Percentiles rank a stretch among this genome's conserved stretches.
These are phyloP conservation scores for Alethe castanea DNA, from an alignment of 2,113 vertebrate species.

Conservation along the genomic window DNA sequence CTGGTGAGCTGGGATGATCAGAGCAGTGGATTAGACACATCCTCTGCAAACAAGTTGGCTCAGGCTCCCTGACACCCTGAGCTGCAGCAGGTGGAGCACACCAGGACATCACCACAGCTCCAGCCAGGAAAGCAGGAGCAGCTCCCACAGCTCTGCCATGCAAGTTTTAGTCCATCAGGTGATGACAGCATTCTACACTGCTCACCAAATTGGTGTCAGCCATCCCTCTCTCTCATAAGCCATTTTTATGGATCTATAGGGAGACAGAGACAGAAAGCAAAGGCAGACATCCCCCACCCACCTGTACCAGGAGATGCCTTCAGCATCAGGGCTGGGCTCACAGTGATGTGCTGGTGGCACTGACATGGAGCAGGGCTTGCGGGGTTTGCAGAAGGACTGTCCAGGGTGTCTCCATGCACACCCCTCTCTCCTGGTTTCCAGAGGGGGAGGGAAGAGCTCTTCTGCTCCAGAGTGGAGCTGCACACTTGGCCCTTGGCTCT, in stretches of 20 bases:
- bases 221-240: background rate
- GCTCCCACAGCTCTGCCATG: background rate
- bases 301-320: background rate
- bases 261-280: background rate
- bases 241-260: background rate
- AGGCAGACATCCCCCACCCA: background rate
- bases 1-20: background rate
- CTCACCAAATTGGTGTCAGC: background rate
- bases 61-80: background rate
- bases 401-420: background rate
- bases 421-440: background rate
- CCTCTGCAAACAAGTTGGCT: background rate
- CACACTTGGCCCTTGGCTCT: background rate
- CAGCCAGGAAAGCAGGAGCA: background rate
- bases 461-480: background rate
- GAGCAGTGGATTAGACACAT: background rate
- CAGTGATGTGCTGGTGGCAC: background rate
- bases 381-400: background rate
- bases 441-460: too few species aligned
- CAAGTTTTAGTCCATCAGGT: background rate
- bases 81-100: background rate
- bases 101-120: background rate
- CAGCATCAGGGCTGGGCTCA: background rate
- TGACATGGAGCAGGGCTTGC: background rate
- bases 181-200: background rate